Percentiles rank a stretch among this genome's conserved stretches.
phyloP scores from a whole-genome alignment of 1,140 invertebrate species.

The Pachypeltis micranthus region DNA sequence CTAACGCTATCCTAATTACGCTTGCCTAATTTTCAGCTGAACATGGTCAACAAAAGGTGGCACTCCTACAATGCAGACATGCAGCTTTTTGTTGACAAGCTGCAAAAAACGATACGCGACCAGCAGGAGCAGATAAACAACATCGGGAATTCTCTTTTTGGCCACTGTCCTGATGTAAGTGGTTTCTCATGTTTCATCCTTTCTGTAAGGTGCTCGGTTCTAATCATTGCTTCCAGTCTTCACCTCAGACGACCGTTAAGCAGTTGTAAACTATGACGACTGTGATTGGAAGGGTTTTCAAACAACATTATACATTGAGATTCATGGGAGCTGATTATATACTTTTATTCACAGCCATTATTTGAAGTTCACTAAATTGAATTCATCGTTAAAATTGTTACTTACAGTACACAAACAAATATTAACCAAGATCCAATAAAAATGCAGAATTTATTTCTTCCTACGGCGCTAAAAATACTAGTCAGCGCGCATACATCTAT shows the following conservation, averaged over 20 bases:
- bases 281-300: no score
- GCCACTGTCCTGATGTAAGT: constrained; percentile 4
- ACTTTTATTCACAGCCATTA: no score
- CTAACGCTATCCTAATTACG: no score
- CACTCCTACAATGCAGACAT: constrained; percentile 32
- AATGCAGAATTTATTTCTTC: no score
- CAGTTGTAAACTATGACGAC: not conserved
- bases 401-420: no score
- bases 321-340: no score
- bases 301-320: no score
- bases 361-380: no score
- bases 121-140: constrained; percentile 31
- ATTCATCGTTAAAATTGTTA: no score
- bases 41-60: constrained; percentile 32
- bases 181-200: not conserved
- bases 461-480: no score
- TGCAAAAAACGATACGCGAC: constrained; percentile 31
- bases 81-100: constrained; percentile 30
- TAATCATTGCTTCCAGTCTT: not conserved
- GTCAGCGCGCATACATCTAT: no score
- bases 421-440: no score
- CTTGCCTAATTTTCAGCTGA: constrained; percentile 29
- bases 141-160: constrained; percentile 18
- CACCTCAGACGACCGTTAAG: not conserved
- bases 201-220: not conserved